Evolutionary conservation across 2,888 invertebrate genomes (phyloP), one percentile per base, ranked within the genome.

Genomic region (Perdita meconis): DNA sequence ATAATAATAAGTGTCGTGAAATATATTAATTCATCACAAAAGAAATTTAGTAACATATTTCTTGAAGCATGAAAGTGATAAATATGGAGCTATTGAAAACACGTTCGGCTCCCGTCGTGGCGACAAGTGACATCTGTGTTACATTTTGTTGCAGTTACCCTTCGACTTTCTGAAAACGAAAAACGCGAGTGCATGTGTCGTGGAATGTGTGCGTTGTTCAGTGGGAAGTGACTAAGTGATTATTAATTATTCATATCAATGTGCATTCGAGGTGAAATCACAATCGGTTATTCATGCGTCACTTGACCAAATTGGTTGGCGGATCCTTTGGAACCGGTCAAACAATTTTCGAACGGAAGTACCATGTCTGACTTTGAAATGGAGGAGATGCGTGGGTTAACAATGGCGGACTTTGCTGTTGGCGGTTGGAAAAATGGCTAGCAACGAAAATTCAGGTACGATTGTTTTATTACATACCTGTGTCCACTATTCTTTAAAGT

Each of bases 231-330:
- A 8, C n/a, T 47, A 10, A 8, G 26, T 56, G 40, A 66, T 73
- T 66, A 80, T 84, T 66, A 65, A 84, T 78, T 73, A 84, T 84
- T 85, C 78, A 84, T 82, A 66, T 53, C 61, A 55, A 36, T 42
- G 38, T 13, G 6, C 44, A 50, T 67, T 82, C 36, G 55, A 70
- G 80, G 68, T 78, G 80, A 78, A 82, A 83, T 80, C 78, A 78
- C 78, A 85, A 85, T 78, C 64, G 51, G 22, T 22, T 59, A 60
- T 22, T 64, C 63, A 66, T 85, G 83, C 85, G 83, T 84, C 85
- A 85, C 40, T 36, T 64, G 40, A n/a, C 80, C 83, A 83, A 85
- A 78, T 81, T 50, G 60, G 66, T 30, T 34, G 22, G 51, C 22
- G 60, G 57, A 51, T 57, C 22, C 53, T 38, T 6, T 19, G 22